Evolutionary conservation across 2,888 invertebrate genomes (phyloP).

Genomic region (Lepidocyrtinus sp.): DNA sequence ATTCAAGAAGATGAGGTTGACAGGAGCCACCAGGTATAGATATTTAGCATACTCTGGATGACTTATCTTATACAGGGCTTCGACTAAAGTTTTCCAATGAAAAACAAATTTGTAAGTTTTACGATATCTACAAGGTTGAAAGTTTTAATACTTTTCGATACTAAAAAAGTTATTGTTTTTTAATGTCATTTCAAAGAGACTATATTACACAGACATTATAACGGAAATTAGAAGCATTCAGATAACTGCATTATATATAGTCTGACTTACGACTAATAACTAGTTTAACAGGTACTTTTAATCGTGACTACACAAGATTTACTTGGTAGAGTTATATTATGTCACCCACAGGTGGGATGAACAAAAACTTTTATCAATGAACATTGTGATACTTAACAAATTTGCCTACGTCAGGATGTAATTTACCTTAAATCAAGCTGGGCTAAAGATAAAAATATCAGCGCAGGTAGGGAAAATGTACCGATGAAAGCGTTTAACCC

Average conservation of each 20-base stretch:
- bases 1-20: slow-evolving; percentile 92
- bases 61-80: slow-evolving; percentile 85
- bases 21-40: slow-evolving; percentile 94
- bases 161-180: neutral
- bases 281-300: too few species aligned
- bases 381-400: neutral
- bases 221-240: too few species aligned
- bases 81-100: slow-evolving; percentile 76
- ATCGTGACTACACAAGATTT: too few species aligned
- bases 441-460: slow-evolving; percentile 92
- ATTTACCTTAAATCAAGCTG: slow-evolving; percentile 81
- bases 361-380: neutral
- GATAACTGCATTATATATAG: too few species aligned
- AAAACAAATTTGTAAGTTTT: slow-evolving; percentile 17
- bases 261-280: too few species aligned
- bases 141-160: neutral
- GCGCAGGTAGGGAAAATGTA: slow-evolving; percentile 91
- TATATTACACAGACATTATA: too few species aligned
- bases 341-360: too few species aligned
- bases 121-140: neutral
- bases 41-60: slow-evolving; percentile 94
- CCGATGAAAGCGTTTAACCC: slow-evolving; percentile 94
- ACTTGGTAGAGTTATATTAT: too few species aligned
- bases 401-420: neutral
- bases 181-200: neutral